phyloP scores from a whole-genome alignment of 2,797 vertebrate genomes.

The Acrocephalus scirpaceus region DNA sequence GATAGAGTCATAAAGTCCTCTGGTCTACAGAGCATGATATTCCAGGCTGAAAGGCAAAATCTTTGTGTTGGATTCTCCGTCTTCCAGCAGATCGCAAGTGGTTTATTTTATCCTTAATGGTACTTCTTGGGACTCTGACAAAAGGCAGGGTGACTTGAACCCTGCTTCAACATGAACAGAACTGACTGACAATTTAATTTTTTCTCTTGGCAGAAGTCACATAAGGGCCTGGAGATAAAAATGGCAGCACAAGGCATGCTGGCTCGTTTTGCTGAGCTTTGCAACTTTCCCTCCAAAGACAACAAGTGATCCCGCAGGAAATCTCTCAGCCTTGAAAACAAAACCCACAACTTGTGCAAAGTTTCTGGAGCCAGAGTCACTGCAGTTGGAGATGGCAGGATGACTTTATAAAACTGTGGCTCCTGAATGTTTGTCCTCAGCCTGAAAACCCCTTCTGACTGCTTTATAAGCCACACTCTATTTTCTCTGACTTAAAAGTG shows the following conservation, averaged over 20 bases:
- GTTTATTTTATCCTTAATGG: not conserved
- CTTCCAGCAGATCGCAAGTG: not conserved
- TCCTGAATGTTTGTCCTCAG: not conserved
- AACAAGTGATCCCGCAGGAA: not conserved
- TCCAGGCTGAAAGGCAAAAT: not conserved
- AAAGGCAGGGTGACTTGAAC: not conserved
- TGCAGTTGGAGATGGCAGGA: not conserved
- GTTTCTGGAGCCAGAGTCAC: not conserved
- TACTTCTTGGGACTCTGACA: not conserved
- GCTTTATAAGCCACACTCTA: not conserved
- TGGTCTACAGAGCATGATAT: not conserved
- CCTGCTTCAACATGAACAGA: not conserved
- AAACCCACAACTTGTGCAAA: not conserved
- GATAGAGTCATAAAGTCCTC: not conserved
- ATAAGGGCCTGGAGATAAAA: not conserved
- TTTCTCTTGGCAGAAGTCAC: not conserved
- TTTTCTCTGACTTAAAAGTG: not conserved
- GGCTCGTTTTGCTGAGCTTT: not conserved
- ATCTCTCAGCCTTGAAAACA: not conserved
- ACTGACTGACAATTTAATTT: not conserved
- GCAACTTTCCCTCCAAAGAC: not conserved
- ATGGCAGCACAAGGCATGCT: accelerated
- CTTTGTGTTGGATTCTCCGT: not conserved
- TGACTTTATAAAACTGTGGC: not conserved
- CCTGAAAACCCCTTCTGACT: not conserved